Evolutionary conservation across 2,113 vertebrate species (phyloP).

Genomic region (Struthio camelus): DNA sequence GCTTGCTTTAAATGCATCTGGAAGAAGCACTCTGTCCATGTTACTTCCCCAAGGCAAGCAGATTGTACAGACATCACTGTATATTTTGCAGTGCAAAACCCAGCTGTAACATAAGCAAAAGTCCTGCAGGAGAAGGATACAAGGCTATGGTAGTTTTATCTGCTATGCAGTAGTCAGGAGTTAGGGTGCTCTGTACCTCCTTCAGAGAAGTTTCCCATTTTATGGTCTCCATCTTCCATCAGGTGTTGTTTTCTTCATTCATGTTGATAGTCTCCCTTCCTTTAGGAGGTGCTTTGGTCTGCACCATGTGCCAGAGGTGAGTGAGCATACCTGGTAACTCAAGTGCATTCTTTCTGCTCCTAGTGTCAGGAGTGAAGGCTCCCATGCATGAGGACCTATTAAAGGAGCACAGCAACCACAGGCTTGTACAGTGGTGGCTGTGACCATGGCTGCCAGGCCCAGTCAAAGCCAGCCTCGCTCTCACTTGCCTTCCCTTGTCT

Average conservation of each 20-base stretch:
- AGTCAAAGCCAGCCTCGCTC: neutral
- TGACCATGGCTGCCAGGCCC: neutral
- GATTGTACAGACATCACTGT: too few relatives aligned
- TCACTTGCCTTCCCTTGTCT: neutral
- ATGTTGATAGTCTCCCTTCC: neutral
- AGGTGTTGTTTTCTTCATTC: neutral
- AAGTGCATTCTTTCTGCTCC: neutral
- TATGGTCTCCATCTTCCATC: neutral
- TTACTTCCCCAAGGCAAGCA: too few relatives aligned
- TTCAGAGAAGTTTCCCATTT: neutral
- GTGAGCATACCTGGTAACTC: neutral
- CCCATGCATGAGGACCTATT: neutral
- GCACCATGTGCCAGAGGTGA: accelerated
- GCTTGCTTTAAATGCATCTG: too few relatives aligned
- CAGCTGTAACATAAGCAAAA: neutral
- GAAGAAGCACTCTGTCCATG: too few relatives aligned
- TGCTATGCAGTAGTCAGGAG: neutral
- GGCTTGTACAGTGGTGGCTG: neutral
- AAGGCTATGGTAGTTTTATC: neutral
- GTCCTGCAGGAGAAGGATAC: neutral
- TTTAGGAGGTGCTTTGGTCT: neutral
- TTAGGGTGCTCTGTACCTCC: neutral
- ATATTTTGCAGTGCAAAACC: neutral
- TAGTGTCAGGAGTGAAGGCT: neutral
- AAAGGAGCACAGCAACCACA: neutral